These are phyloP conservation scores for Lordiphosa collinella DNA, from an alignment of 1,140 invertebrate genomes.

Conservation along the genomic window DNA sequence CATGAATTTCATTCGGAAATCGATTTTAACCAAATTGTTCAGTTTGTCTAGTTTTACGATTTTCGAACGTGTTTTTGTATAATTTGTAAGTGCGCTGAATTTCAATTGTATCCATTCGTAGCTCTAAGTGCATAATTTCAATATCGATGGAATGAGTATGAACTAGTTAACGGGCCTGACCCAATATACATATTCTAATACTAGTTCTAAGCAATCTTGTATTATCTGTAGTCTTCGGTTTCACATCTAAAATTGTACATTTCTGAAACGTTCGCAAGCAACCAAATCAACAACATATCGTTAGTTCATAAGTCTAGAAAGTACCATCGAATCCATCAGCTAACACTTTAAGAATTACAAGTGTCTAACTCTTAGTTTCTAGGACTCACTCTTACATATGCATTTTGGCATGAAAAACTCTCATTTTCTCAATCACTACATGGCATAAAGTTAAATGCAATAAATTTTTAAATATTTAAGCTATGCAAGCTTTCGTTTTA, in stretches of 20 bases:
- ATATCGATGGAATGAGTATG: slow-evolving; percentile 66
- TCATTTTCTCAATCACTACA: not conserved
- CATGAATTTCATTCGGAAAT: slow-evolving; percentile 5
- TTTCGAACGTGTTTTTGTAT: slow-evolving; percentile 17
- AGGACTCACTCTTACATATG: not conserved
- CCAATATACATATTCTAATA: slow-evolving; percentile 23
- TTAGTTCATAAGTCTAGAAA: slow-evolving; percentile 32
- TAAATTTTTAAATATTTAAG: slow-evolving; percentile 3
- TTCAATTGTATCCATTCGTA: slow-evolving; percentile 13
- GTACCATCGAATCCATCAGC: slow-evolving; percentile 39
- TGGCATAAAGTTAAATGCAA: slow-evolving; percentile 3
- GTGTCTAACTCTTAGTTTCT: slow-evolving; percentile 17
- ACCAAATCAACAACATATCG: slow-evolving; percentile 67
- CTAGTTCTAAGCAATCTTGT: slow-evolving; percentile 18
- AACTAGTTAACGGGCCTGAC: slow-evolving; percentile 58
- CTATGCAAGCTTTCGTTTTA: slow-evolving; percentile 3
- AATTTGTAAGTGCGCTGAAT: slow-evolving; percentile 13
- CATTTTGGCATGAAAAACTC: slow-evolving; percentile 23
- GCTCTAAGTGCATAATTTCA: slow-evolving; percentile 23
- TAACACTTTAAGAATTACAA: slow-evolving; percentile 19
- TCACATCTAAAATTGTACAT: slow-evolving; percentile 53
- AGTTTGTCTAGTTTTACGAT: not conserved
- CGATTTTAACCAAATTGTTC: not conserved
- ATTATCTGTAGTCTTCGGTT: slow-evolving; percentile 42
- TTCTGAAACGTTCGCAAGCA: slow-evolving; percentile 57